A percentile compares a stretch with the other conserved stretches of the same genome.
Evolutionary conservation across 2,113 vertebrate genomes (phyloP).

Genomic region (Phylloscopus trochilus): DNA sequence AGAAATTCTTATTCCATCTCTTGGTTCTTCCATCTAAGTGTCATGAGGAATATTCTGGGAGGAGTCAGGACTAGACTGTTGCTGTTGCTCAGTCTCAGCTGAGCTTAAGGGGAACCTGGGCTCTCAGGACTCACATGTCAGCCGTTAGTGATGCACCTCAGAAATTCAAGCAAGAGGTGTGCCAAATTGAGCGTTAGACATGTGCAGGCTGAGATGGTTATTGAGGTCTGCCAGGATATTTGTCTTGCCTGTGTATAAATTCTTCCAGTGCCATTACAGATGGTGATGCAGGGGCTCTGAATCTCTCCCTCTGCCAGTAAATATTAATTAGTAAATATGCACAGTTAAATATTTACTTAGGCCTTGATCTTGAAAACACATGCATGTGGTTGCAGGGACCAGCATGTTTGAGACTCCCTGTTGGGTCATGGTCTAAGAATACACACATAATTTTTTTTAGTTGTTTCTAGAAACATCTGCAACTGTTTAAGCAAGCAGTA

Average conservation of each 20-base stretch:
- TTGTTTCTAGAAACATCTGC: slow-evolving; percentile 14
- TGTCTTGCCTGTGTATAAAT: not conserved
- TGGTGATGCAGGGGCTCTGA: not conserved
- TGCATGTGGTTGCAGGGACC: not conserved
- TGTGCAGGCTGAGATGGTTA: not conserved
- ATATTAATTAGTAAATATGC: not conserved
- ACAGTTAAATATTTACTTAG: not conserved
- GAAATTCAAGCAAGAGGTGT: not conserved
- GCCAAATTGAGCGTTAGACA: not conserved
- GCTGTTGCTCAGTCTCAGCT: not conserved
- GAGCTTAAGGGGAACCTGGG: not conserved
- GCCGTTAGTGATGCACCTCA: not conserved
- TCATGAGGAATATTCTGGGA: not conserved
- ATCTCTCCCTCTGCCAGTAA: not conserved
- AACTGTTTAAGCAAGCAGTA: not conserved
- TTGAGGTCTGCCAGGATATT: not conserved
- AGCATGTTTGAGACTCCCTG: not conserved
- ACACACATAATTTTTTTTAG: not conserved
- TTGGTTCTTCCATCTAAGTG: not conserved
- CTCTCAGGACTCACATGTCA: accelerated
- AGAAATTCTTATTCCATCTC: not conserved
- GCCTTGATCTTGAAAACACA: not conserved
- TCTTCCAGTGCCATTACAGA: not conserved
- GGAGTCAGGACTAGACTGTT: not conserved
- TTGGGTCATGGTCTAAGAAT: not conserved